Conservation (phyloP, 2,797 vertebrate species). For the Pseudocheirus occidentalis region DNA sequence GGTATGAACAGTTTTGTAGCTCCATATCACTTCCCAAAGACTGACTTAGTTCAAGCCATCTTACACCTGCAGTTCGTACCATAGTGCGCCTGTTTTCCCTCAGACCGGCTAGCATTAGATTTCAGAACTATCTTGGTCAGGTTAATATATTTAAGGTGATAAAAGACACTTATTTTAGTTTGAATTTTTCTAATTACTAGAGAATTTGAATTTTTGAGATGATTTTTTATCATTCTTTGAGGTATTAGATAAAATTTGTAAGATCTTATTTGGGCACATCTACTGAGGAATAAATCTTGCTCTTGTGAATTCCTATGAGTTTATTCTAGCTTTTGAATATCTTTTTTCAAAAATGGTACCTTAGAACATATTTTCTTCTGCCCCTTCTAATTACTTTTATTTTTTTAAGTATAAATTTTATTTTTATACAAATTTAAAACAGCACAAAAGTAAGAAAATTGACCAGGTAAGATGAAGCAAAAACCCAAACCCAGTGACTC, state of each 20-base stretch:
- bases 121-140: background rate
- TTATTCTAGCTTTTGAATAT: background rate
- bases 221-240: background rate
- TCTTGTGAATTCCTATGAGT: background rate
- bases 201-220: background rate
- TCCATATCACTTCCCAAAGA: background rate
- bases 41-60: background rate
- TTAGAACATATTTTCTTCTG: background rate
- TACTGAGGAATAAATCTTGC: background rate
- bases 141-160: background rate
- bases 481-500: background rate
- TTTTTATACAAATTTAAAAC: background rate
- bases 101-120: background rate
- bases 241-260: background rate
- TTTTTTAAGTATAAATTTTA: background rate
- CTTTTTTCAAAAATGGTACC: background rate
- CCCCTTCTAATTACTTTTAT: background rate
- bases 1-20: background rate
- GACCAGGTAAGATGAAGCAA: background rate
- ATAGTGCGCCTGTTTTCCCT: background rate
- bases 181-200: background rate
- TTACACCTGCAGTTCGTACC: background rate
- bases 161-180: background rate
- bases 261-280: background rate
- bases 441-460: background rate